Evolutionary conservation across 2,797 vertebrate species (phyloP).

Genomic region (Harpagifer antarcticus): DNA sequence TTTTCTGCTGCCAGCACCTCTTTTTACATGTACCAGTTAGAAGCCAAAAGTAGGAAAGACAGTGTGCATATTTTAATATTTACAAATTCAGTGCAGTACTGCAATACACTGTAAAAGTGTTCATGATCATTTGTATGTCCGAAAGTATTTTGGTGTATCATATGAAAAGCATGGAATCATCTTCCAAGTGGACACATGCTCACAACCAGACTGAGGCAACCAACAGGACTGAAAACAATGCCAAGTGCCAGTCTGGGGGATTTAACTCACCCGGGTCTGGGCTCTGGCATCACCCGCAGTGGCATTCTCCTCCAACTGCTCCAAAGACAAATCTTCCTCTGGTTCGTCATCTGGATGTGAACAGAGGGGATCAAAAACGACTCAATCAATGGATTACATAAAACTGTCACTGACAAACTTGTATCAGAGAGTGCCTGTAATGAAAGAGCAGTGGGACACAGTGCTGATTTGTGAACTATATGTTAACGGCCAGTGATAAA

Average conservation of each 20-base stretch:
- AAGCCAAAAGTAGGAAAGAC: background rate
- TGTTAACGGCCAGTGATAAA: conserved; percentile 4
- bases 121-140: conserved; percentile 31
- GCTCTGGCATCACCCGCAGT: conserved; percentile 89
- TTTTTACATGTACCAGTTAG: background rate
- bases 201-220: conserved; percentile 43
- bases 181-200: conserved; percentile 49
- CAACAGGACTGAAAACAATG: conserved; percentile 57
- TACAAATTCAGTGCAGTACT: background rate
- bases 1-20: background rate
- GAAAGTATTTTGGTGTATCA: conserved; percentile 35
- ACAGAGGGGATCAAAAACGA: conserved; percentile 1
- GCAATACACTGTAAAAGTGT: background rate
- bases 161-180: conserved; percentile 55
- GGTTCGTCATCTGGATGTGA: conserved; percentile 71
- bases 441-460: background rate
- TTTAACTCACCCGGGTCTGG: conserved; percentile 86
- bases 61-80: conserved; percentile 12
- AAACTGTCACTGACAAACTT: background rate
- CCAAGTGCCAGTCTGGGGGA: conserved; percentile 37
- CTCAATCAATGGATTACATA: background rate
- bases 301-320: conserved; percentile 89
- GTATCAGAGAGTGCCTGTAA: background rate
- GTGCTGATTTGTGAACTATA: background rate
- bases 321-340: conserved; percentile 82